phyloP scores from a whole-genome alignment of 2,888 invertebrate species.

The Galeopsomyia nigrocyanea region DNA sequence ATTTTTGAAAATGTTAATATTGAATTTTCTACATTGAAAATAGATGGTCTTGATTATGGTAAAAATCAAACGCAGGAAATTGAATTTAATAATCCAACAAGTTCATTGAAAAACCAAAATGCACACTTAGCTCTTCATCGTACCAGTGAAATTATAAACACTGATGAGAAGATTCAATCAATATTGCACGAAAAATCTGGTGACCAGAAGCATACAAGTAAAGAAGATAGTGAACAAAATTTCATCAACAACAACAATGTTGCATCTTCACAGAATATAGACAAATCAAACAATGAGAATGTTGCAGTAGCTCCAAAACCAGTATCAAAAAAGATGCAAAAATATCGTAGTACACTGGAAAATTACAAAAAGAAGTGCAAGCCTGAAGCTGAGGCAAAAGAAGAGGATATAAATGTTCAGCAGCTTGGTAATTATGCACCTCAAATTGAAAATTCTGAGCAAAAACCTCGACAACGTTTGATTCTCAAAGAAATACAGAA shows the following conservation, averaged over 20 bases:
- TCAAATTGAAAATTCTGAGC: slow-evolving; percentile 8
- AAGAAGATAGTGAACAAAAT: too few relatives aligned
- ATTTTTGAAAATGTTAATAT: slow-evolving; percentile 22
- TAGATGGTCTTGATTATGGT: not conserved
- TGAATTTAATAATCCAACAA: not conserved
- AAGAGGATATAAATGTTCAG: not conserved
- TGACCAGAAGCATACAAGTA: not conserved
- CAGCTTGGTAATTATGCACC: not conserved
- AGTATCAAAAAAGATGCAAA: too few relatives aligned
- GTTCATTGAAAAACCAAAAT: not conserved
- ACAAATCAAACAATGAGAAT: too few relatives aligned
- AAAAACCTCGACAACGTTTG: not conserved
- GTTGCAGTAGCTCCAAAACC: too few relatives aligned
- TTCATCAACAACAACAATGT: too few relatives aligned
- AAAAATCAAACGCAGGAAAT: not conserved
- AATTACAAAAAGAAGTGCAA: too few relatives aligned
- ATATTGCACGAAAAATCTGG: not conserved
- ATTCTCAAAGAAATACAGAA: slow-evolving; percentile 33
- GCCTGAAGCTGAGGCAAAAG: not conserved
- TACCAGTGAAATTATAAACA: too few relatives aligned
- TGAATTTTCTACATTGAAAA: not conserved
- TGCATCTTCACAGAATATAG: too few relatives aligned
- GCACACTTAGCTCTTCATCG: too few relatives aligned
- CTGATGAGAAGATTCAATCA: not conserved
- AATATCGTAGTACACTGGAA: too few relatives aligned